Conservation (phyloP, 1,140 invertebrate species). For the Brachionus koreanus region DNA sequence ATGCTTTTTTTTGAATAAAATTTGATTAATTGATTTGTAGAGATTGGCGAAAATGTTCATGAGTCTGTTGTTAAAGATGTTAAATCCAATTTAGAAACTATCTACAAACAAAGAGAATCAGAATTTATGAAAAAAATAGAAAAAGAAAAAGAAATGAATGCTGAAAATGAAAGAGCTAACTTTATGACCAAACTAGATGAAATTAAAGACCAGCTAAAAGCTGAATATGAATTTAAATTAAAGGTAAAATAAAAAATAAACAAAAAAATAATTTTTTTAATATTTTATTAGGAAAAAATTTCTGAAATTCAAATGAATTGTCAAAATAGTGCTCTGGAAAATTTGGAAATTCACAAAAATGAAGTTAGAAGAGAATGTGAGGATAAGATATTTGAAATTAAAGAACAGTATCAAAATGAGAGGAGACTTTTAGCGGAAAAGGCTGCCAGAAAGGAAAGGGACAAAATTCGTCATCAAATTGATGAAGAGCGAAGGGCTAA, state of each 20-base stretch:
- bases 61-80: background rate
- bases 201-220: background rate
- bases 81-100: background rate
- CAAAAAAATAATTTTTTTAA: background rate
- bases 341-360: background rate
- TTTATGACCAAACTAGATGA: background rate
- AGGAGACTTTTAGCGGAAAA: background rate
- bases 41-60: slow-evolving; percentile 5
- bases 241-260: background rate
- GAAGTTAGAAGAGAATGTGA: background rate
- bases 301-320: background rate
- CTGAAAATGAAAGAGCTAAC: background rate
- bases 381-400: background rate
- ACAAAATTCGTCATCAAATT: background rate
- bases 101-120: background rate
- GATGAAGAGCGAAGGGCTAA: background rate
- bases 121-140: slow-evolving; percentile 5
- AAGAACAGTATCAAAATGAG: background rate
- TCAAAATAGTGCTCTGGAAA: background rate
- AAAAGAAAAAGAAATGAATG: slow-evolving; percentile 7
- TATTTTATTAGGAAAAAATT: background rate
- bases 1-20: background rate
- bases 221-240: background rate
- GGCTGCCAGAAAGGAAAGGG: background rate
- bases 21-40: background rate